Evolutionary conservation across 2,113 vertebrate species (phyloP), one percentile per base, ranked within the genome.

Genomic region (Fulmarus glacialis): DNA sequence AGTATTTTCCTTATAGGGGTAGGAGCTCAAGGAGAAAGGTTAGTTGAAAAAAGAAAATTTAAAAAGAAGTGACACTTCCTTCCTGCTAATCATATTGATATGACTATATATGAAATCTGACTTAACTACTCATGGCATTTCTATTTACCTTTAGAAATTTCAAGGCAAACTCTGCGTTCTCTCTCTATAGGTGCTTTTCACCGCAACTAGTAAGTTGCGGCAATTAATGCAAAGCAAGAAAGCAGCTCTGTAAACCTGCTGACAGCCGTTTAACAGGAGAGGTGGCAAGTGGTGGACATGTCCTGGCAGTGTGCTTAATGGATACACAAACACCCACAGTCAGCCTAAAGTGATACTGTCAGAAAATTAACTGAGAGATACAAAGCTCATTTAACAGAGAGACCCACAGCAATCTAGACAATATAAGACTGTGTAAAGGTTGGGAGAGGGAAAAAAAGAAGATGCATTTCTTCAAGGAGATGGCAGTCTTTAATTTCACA

Each of bases 281-380:
- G 87, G 93, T 94, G 63, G 97, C 95, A 98, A 97, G 90, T 20
- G 95, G 96, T 97, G 96, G 98, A 98, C 96, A 59, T 40, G 90
- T 82, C 89, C 97, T 98, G 98, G 97, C 98, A 98, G 81, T 14
- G 62, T 73, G 80, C 93, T 97, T 98, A 98, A 98, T 98, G 96
- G 97, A 96, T 95, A 97, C 89, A 97, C 97, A 97, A 98, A 98
- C 96, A 98, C 92, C 50, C 94, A 84, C 48, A 96, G 97, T 52
- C 98, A 98, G 84, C 74, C 89, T 93, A 45, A 98, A 98, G 96
- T 75, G 95, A 97, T 95, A 93, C 90, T 98, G 98, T 97, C 98
- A 98, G 96, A 97, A 97, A 98, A 98, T 98, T 98, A 98, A 98
- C 98, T 95, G 87, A 91, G 95, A 95, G 79, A 97, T 83, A 97